A percentile compares a stretch with the other conserved stretches of the same genome.
Conservation (phyloP, 2,113 vertebrate species). For the Otis tarda region DNA sequence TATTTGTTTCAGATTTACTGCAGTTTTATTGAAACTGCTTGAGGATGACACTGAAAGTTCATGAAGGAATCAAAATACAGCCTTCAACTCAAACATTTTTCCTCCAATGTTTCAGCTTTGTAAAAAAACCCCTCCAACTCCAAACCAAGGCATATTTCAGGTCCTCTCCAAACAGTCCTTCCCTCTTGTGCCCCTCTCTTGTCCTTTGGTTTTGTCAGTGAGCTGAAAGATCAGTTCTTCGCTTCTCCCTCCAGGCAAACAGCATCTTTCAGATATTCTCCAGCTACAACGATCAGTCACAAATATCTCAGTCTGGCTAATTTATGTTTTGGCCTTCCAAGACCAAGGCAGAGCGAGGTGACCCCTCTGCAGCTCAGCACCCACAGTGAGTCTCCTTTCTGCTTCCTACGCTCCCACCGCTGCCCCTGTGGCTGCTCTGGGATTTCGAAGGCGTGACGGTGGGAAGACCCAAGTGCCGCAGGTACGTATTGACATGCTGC, state of each 20-base stretch:
- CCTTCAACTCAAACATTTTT: not conserved
- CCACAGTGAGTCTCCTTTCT: accelerated
- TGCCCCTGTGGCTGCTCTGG: not conserved
- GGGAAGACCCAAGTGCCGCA: accelerated
- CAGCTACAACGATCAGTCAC: not conserved
- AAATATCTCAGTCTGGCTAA: not conserved
- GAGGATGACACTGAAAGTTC: not conserved
- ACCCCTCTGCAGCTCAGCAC: not conserved
- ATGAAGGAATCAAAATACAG: not conserved
- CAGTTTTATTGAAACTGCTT: conserved; percentile 1
- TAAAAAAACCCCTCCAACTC: not conserved
- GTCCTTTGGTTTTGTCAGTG: not conserved
- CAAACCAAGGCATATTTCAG: not conserved
- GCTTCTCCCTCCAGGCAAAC: not conserved
- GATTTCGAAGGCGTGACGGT: accelerated
- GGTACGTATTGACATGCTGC: not conserved
- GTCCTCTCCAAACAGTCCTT: not conserved
- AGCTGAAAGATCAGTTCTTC: not conserved
- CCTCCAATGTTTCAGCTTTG: not conserved
- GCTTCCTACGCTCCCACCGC: accelerated
- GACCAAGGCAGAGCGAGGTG: not conserved
- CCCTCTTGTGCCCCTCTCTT: not conserved
- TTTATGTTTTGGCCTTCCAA: not conserved
- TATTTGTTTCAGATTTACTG: conserved; percentile 17
- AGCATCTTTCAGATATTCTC: not conserved